Base-by-base conservation (phyloP, 1,140 invertebrate species). In the Paramacrobiotus metropolitanus region DNA sequence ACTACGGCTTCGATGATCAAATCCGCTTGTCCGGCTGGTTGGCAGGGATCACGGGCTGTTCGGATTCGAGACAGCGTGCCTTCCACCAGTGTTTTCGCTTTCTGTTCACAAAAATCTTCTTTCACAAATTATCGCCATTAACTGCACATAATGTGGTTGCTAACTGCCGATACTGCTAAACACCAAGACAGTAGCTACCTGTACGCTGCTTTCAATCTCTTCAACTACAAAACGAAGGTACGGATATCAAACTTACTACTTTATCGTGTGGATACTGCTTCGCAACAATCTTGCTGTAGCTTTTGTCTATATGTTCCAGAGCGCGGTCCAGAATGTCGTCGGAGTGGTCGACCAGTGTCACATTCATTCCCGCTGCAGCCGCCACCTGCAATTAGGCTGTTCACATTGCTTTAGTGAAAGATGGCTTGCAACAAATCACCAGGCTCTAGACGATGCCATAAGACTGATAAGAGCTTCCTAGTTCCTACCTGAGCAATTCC, bases 1-100 rank as follows among this genome's bases (percentile, higher is more conserved):
- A 89, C 79, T 70, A 89, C 86, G 3, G 87, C 87, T 75, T 91
- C 86, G 30, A 90, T 78, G 18, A 91, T 83, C 21, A 91, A 70
- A 73, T 89, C 85, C 21, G 82, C 72, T 45, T 77, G 71, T 68
- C 80, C 77, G 0, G 82, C 80, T 60, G 80, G 75, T 44, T 75
- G 75, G 1, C 74, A 71, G 4, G 81, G 65, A 69, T 82, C 77
- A 4, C 80, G 80, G 0, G 77, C 75, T 18, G 76, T 79, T 62
- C 76, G 78, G 21, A 89, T 76, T 44, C 78, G 77, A 1, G 68
- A 70, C 61, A 84, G 66, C 0, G 82, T 74, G 21, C 81, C 78
- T 0, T 74, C 65, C 0, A 85, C 71, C 73, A 85, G 87, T 67
- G 81, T 79, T 67, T 81, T 77, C 21, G 76, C 80, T 29, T 64